A percentile compares a stretch with the other conserved stretches of the same genome.
These are phyloP conservation scores for Progne subis DNA, from an alignment of 2,113 vertebrate genomes.

Conservation along the genomic window DNA sequence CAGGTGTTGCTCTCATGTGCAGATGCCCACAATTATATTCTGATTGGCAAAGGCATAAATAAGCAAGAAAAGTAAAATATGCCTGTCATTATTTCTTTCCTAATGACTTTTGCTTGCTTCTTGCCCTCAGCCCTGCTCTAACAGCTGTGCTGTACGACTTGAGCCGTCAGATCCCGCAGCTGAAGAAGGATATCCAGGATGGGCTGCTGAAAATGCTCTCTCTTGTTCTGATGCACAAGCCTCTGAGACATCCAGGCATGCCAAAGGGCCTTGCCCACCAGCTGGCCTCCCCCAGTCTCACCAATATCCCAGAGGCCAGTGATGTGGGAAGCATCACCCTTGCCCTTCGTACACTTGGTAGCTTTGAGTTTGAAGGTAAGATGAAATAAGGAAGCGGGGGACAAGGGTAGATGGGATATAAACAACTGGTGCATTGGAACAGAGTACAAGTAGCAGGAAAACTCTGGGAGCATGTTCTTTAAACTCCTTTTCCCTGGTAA, in stretches of 20 bases:
- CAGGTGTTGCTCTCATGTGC: neutral
- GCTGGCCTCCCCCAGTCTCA: constrained; percentile 94
- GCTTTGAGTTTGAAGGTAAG: constrained; percentile 97
- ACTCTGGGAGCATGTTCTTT: neutral
- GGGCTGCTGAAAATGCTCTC: constrained; percentile 98
- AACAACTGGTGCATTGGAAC: neutral
- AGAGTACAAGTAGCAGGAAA: neutral
- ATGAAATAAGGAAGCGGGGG: neutral
- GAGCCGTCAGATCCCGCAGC: constrained; percentile 95
- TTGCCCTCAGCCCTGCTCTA: constrained; percentile 86
- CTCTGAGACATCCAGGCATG: constrained; percentile 96
- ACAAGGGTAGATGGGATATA: neutral
- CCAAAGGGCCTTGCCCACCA: constrained; percentile 95
- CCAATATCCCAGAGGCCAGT: constrained; percentile 92
- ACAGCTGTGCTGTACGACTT: constrained; percentile 96
- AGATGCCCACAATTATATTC: neutral
- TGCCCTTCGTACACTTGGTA: constrained; percentile 93
- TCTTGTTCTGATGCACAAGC: constrained; percentile 97
- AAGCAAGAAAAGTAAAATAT: neutral
- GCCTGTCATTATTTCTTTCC: neutral
- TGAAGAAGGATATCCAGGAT: constrained; percentile 99
- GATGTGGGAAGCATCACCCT: constrained; percentile 97
- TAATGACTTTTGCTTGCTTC: neutral
- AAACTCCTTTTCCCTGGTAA: neutral
- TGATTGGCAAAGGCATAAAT: neutral